Evolutionary conservation across 2,888 invertebrate genomes (phyloP).

Genomic region (Agrilus mali): DNA sequence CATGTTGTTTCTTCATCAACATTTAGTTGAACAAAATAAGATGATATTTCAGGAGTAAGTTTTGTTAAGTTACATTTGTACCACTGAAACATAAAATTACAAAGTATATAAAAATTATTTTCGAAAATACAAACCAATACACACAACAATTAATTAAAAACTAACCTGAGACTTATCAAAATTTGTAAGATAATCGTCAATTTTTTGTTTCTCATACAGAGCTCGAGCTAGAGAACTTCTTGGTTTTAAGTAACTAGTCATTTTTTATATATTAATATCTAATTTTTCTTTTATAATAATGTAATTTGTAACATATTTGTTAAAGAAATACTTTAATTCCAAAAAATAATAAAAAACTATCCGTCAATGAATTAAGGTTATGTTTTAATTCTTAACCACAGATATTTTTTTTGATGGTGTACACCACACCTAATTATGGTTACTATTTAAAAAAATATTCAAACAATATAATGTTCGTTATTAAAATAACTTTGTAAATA

Average conservation of each 20-base stretch:
- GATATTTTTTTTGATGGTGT: too few species aligned
- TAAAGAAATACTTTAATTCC: too few species aligned
- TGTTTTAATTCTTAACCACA: not conserved
- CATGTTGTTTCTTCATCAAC: conserved; percentile 61
- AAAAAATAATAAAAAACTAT: too few species aligned
- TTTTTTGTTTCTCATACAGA: conserved; percentile 57
- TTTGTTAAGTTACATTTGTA: conserved; percentile 49
- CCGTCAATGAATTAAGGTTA: not conserved
- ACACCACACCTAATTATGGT: too few species aligned
- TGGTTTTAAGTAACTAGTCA: conserved; percentile 27
- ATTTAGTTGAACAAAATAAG: conserved; percentile 51
- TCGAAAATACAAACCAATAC: too few species aligned
- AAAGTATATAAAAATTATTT: conserved; percentile 1
- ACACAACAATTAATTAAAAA: conserved; percentile 1
- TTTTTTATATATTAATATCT: too few species aligned
- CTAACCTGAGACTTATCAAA: conserved; percentile 60
- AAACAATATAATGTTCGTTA: too few species aligned
- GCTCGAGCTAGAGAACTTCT: conserved; percentile 59
- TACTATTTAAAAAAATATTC: too few species aligned
- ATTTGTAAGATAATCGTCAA: conserved; percentile 52
- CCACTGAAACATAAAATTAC: conserved; percentile 46
- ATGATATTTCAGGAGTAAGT: conserved; percentile 40
- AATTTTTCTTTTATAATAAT: too few species aligned
- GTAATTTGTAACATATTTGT: too few species aligned
- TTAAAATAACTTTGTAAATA: too few species aligned